Base-by-base conservation (phyloP, 2,888 invertebrate species). In the Chrysopilus asiliformis region DNA sequence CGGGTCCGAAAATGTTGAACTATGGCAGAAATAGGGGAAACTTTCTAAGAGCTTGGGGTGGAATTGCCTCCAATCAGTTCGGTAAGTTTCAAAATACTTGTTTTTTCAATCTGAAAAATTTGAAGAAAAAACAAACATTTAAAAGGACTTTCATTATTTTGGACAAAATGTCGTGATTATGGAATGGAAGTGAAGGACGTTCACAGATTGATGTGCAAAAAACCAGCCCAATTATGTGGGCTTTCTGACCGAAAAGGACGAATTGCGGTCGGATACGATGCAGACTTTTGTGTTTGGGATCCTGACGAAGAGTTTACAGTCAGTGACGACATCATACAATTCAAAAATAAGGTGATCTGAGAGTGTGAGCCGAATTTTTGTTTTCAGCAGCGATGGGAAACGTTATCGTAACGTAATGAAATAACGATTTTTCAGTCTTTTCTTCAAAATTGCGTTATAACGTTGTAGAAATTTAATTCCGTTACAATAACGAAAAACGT, bases 261-360 rank as follows among this genome's bases (percentile, higher is more conserved):
- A 39, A 58, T 82, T 18, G 61, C 64, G 31, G 63, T 65, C 4
- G 78, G 77, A 4, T 68, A 68, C 34, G 79, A 82, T 49, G 82
- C 79, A 0, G 82, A 82, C 53, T 68, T 82, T 30, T 73, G 81
- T 34, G 68, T 79, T 43, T 81, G 80, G 67, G 69, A 78, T 55
- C 76, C 80, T 2, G 70, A 77, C 4, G 68, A 67, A 30, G 63
- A 65, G 17, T 74, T 76, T 47, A 56, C 57, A 27, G 72, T 79
- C 7, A 61, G 65, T 9, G 52, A 67, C 33, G 67, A 70, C n/a
- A 67, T 66, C 17, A 72, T 79, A 43, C 63, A 69, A n/a, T 73
- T 78, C 47, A 73, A 76, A 46, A 78, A 79, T 54, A 80, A 79
- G 69, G 76, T 75, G 57, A 32, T 31, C n/a, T n/a, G n/a, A n/a